phyloP scores from a whole-genome alignment of 2,888 invertebrate species.

The Tricholauxania praeusta region DNA sequence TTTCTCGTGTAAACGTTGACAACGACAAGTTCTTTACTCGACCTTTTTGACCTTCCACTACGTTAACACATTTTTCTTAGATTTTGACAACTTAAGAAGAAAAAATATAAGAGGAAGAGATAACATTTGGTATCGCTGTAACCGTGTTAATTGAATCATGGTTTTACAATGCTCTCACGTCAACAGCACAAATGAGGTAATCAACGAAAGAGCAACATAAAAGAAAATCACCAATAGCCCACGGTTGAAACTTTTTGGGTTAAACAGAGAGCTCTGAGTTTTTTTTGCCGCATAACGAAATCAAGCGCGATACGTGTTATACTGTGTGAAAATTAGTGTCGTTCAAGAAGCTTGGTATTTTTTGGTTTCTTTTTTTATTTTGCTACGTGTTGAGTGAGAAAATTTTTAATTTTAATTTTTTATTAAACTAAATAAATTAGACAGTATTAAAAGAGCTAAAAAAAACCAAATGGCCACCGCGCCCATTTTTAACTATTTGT shows the following conservation, averaged over 20 bases:
- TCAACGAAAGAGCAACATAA: constrained; percentile 13
- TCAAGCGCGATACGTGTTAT: neutral
- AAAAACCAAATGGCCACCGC: constrained; percentile 12
- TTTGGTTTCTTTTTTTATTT: neutral
- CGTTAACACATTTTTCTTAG: no score
- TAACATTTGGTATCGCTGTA: no score
- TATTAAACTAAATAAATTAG: neutral
- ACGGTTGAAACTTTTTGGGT: no score
- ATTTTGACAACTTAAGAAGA: no score
- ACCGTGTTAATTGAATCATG: no score
- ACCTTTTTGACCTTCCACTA: no score
- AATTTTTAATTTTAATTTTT: neutral
- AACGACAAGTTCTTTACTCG: no score
- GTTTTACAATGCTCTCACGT: no score
- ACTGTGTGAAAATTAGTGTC: neutral
- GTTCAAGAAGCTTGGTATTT: neutral
- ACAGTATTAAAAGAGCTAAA: neutral
- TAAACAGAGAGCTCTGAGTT: neutral
- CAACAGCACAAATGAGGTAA: no score
- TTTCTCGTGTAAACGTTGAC: no score
- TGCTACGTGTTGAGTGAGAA: constrained; percentile 12
- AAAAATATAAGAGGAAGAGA: no score
- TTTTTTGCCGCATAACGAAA: neutral
- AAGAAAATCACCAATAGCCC: neutral
- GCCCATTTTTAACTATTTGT: constrained; percentile 5